Evolutionary conservation across 1,140 invertebrate species (phyloP), one percentile per base, ranked within the genome.

Genomic region (Triops cancriformis): DNA sequence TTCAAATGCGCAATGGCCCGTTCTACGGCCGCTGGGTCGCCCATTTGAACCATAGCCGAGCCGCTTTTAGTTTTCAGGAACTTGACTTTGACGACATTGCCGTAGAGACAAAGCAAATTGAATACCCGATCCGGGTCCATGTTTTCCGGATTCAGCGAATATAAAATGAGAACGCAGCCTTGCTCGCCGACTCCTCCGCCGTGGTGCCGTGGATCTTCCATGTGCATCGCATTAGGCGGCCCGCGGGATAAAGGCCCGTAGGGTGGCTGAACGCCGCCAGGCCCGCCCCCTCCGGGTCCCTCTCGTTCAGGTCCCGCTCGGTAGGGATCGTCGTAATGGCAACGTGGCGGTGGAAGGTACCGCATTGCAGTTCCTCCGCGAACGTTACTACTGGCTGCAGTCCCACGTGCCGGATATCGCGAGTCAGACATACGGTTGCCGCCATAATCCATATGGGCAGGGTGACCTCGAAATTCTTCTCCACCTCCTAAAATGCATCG

Each of bases 31-130:
- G 95, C 89, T n/a, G 90, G 89, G 85, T 98, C 96, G 14, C 96
- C 96, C 95, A 99, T 97, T 85, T 99, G 96, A 79, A 99, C 94
- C 97, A 99, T 99, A n/a, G 97, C 97, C 77, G 96, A 97, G 76
- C 97, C 97, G 83, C 98, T 96, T 87, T 99, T 99, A 76, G 94
- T 98, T 87, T 98, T 98, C 84, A 99, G 87, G 86, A 99, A 99
- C 87, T 99, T 99, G 86, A 98, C 96, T 89, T 95, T 91, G 75
- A 96, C 91, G 80, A 98, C 96, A 85, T 99, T 99, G 79, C 98
- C 98, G 86, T 99, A 99, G 45, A 98, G 89, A 86, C 97, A 99
- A 86, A 99, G 96, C 76, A 99, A 87, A 87, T 99, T 99, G 89
- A 99, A 99, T n/a, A 99, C 88, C 83, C 93, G 91, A 85, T 98